Base-by-base conservation (phyloP, 1,140 invertebrate species). In the Platyscapa corneri region DNA sequence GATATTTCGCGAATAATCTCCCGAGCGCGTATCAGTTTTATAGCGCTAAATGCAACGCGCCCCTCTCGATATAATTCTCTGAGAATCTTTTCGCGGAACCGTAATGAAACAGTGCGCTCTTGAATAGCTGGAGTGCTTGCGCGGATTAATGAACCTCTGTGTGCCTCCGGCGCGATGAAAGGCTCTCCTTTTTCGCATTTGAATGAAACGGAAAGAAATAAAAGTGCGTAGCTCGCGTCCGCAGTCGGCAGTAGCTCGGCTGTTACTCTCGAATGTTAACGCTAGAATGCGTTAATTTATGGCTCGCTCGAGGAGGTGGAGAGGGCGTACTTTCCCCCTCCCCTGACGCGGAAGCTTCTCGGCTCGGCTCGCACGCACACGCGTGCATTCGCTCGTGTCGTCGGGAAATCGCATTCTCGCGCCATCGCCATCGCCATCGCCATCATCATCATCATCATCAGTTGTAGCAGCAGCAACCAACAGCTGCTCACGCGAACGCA, bases 261-360 rank as follows among this genome's bases (percentile, higher is more conserved):
- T 30, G 56, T 42, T 80, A 74, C 67, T 42, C 53, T 75, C 60
- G 42, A n/a, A 39, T 53, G 42, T 60, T 39, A 75, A 74, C 56
- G 72, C 23, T 64, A 65, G 53, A 56, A 12, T 53, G 34, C 82
- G 72, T 27, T 76, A 83, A 83, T 83, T 75, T 75, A 42, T 32
- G 53, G 46, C 42, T 67, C 27, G 34, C 70, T 42, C 20, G 39
- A 20, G 42, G 39, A 32, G 30, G 23, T 37, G 49, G 46, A 76
- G 74, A 76, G 74, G 42, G 72, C 3, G 37, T 37, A 46, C 0
- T 16, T 12, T 2, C 20, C 72, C 34, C n/a, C 18, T 23, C 34
- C 6, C 7, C 5, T 37, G 65, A 34, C 65, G 30, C 65, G 32
- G 30, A 34, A 34, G 32, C 32, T 67, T 8, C 30, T 32, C n/a